phyloP scores from a whole-genome alignment of 2,113 vertebrate genomes.

The Clarias magur region DNA sequence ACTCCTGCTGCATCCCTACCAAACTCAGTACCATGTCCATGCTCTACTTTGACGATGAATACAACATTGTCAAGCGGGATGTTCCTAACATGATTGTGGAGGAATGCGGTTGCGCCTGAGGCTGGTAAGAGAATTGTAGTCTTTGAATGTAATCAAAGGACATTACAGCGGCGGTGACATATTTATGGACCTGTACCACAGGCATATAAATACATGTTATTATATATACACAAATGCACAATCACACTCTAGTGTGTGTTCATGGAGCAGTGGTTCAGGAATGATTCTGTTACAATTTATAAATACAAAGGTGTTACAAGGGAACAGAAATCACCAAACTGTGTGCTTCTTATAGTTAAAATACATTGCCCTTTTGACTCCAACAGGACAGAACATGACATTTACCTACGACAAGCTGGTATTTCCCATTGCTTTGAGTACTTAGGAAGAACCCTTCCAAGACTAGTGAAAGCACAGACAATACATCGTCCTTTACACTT shows the following conservation, averaged over 20 bases:
- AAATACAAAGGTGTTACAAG: slow-evolving; percentile 58
- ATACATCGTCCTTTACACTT: slow-evolving; percentile 65
- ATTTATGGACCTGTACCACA: slow-evolving; percentile 64
- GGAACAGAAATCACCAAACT: slow-evolving; percentile 70
- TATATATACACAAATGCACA: slow-evolving; percentile 47
- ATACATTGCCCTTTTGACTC: slow-evolving; percentile 63
- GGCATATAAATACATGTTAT: slow-evolving; percentile 65
- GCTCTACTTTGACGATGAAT: slow-evolving; percentile 99
- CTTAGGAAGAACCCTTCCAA: slow-evolving; percentile 46
- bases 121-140: background rate
- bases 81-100: slow-evolving; percentile 99
- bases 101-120: slow-evolving; percentile 98
- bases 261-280: slow-evolving; percentile 63
- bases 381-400: slow-evolving; percentile 54
- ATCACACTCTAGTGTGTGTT: slow-evolving; percentile 48
- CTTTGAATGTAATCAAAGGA: slow-evolving; percentile 33
- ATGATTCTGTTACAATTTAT: slow-evolving; percentile 19
- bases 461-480: slow-evolving; percentile 73
- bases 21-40: slow-evolving; percentile 99
- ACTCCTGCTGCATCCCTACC: slow-evolving; percentile 99
- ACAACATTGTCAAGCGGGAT: slow-evolving; percentile 98
- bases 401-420: slow-evolving; percentile 40
- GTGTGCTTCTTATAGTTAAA: slow-evolving; percentile 72
- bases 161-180: slow-evolving; percentile 47
- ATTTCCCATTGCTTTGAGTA: slow-evolving; percentile 40